Percentiles rank a stretch among this genome's conserved stretches.
These are phyloP conservation scores for Trichomalopsis sarcophagae DNA, from an alignment of 1,140 invertebrate genomes.

Conservation along the genomic window DNA sequence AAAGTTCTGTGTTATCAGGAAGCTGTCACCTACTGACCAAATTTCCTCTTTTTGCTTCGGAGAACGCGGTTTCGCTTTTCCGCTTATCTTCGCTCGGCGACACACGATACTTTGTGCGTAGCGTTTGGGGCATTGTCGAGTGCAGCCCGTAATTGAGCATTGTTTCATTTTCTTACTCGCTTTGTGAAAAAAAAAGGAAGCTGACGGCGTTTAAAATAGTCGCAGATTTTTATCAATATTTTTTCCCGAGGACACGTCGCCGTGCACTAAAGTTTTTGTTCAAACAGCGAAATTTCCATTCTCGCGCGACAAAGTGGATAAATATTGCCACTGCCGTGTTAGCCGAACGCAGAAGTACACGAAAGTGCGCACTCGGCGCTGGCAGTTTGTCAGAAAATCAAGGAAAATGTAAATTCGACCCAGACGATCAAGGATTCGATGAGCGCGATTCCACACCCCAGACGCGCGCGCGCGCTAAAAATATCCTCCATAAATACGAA, in stretches of 20 bases:
- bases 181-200: background rate
- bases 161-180: slow-evolving; percentile 20
- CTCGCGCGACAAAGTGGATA: background rate
- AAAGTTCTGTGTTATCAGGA: background rate
- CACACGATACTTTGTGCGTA: too few relatives aligned
- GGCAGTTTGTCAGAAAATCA: background rate
- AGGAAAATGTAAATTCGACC: background rate
- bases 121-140: background rate
- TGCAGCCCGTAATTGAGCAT: background rate
- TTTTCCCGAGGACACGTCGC: background rate
- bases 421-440: background rate
- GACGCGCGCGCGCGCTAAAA: background rate
- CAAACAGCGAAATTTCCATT: background rate
- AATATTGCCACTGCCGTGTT: background rate
- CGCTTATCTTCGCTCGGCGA: background rate
- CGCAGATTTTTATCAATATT: background rate
- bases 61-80: background rate
- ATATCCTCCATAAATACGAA: background rate
- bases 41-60: background rate
- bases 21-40: background rate
- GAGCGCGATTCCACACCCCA: background rate
- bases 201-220: background rate
- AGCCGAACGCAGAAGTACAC: background rate
- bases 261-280: background rate
- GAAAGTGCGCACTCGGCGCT: background rate